A percentile compares a stretch with the other conserved stretches of the same genome.
Conservation (phyloP, 2,797 vertebrate genomes). For the Euthynnus affinis region DNA sequence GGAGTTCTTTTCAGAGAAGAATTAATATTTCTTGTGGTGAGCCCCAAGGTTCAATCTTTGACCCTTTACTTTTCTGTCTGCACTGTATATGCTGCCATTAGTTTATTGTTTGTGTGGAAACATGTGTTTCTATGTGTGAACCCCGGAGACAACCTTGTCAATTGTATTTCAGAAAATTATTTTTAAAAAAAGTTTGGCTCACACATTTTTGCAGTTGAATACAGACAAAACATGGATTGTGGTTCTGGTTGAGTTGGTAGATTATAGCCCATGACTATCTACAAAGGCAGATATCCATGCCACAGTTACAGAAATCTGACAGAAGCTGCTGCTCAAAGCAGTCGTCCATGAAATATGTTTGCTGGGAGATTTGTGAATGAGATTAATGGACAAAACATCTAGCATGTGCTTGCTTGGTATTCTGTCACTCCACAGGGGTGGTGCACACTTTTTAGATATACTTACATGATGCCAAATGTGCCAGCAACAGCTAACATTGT, state of each 20-base stretch:
- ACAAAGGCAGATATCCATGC: conserved; percentile 17
- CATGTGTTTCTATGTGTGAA: neutral
- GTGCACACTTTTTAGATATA: conserved; percentile 3
- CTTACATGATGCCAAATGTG: neutral
- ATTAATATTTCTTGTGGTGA: no score
- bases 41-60: neutral
- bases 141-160: neutral
- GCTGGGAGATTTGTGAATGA: conserved; percentile 35
- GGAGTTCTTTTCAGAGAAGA: neutral
- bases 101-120: no score
- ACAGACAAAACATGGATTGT: conserved; percentile 21
- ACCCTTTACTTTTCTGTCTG: neutral
- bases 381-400: conserved; percentile 15
- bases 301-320: conserved; percentile 23
- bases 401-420: conserved; percentile 11
- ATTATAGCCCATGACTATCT: conserved; percentile 44
- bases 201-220: conserved; percentile 6
- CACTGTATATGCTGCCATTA: neutral
- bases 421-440: neutral
- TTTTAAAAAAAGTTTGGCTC: neutral
- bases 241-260: conserved; percentile 26
- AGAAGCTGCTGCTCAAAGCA: conserved; percentile 35
- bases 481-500: neutral
- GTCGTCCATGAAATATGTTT: conserved; percentile 54
- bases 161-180: neutral